phyloP scores from a whole-genome alignment of 2,888 invertebrate genomes.

The Leptothorax acervorum region DNA sequence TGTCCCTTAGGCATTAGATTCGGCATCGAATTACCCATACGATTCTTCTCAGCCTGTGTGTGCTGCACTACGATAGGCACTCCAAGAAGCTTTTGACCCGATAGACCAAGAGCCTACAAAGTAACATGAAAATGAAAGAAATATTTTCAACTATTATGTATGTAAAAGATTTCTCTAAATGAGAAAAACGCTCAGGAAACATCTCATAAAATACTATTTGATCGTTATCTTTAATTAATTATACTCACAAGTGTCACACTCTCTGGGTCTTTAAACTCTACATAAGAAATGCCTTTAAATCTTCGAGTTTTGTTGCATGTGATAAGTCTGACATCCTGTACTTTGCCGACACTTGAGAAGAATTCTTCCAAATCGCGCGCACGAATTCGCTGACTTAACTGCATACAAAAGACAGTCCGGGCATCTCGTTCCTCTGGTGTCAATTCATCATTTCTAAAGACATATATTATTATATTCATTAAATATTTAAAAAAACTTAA shows the following conservation, averaged over 20 bases:
- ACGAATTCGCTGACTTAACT: constrained; percentile 96
- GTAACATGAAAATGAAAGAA: not conserved
- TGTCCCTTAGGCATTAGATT: constrained; percentile 94
- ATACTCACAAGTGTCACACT: constrained; percentile 95
- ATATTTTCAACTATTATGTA: not conserved
- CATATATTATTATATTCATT: constrained; percentile 1
- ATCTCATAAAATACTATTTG: not conserved
- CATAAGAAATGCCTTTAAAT: constrained; percentile 99
- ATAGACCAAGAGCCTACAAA: constrained; percentile 94
- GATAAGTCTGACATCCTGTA: constrained; percentile 98
- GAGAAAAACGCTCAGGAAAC: not conserved
- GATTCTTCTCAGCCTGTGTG: constrained; percentile 98
- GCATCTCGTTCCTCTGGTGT: constrained; percentile 99
- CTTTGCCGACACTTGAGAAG: constrained; percentile 99
- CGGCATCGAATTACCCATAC: constrained; percentile 95
- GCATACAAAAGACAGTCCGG: constrained; percentile 99
- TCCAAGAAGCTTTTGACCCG: constrained; percentile 97
- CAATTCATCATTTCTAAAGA: constrained; percentile 87
- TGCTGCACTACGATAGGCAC: constrained; percentile 99
- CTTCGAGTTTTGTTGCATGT: constrained; percentile 99
- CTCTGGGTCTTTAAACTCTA: constrained; percentile 99
- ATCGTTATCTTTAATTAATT: not conserved
- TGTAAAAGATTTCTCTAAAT: not conserved
- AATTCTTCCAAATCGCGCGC: constrained; percentile 99
- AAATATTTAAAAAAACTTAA: constrained; percentile 1